Evolutionary conservation across 2,797 vertebrate genomes (phyloP).

Genomic region (Danio aesculapii): DNA sequence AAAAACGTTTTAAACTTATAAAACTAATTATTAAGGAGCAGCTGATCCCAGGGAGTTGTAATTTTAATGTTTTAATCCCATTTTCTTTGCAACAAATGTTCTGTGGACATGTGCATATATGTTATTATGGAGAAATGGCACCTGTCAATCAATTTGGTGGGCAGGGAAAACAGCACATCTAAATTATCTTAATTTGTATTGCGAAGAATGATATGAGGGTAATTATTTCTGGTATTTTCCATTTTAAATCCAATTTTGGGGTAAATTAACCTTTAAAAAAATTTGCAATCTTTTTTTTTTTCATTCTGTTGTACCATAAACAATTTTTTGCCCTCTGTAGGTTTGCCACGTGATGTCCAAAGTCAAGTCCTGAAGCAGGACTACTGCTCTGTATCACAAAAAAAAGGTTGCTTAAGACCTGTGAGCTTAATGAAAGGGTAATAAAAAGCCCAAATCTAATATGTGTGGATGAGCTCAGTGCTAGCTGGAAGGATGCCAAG

Average conservation of each 20-base stretch:
- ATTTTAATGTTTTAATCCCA: too few species aligned
- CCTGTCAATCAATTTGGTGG: too few species aligned
- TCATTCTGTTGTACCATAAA: neutral
- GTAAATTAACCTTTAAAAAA: neutral
- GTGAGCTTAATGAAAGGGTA: slow-evolving; percentile 7
- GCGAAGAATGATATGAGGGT: too few species aligned
- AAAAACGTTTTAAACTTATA: too few species aligned
- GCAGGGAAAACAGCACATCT: too few species aligned
- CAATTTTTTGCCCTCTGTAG: neutral
- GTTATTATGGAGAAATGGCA: too few species aligned
- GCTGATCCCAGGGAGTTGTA: too few species aligned
- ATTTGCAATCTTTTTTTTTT: neutral
- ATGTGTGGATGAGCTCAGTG: neutral
- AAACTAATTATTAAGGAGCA: too few species aligned
- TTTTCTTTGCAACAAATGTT: too few species aligned
- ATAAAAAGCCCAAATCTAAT: slow-evolving; percentile 27
- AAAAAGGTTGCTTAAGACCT: neutral
- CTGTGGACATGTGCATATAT: too few species aligned
- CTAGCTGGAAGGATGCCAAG: slow-evolving; percentile 34
- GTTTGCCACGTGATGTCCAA: neutral
- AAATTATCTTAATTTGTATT: too few species aligned
- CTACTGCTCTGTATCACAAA: neutral
- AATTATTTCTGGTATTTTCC: neutral
- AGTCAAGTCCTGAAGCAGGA: neutral
- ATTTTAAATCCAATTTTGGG: too few species aligned